Evolutionary conservation across 2,888 invertebrate species (phyloP).

Genomic region (Drosophila trichaetosa): DNA sequence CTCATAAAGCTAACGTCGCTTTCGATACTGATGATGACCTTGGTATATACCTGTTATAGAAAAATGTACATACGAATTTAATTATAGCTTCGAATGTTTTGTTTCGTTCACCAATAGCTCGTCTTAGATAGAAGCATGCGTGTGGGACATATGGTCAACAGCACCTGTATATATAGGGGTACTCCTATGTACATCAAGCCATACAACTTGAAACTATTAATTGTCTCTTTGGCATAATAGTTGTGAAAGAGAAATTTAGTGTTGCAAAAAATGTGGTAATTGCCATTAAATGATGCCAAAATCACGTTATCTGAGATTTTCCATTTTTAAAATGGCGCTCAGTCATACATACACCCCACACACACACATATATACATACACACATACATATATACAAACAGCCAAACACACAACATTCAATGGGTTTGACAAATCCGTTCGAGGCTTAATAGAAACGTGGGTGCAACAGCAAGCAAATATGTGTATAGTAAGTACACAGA

Average conservation of each 20-base stretch:
- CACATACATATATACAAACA: conserved; percentile 9
- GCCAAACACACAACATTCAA: not conserved
- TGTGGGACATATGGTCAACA: not conserved
- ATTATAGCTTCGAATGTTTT: not conserved
- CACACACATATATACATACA: conserved; percentile 14
- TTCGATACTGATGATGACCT: conserved; percentile 12
- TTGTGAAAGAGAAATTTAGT: conserved; percentile 27
- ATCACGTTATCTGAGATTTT: conserved; percentile 43
- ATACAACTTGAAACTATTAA: not conserved
- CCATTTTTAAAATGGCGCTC: conserved; percentile 45
- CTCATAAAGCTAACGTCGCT: not conserved
- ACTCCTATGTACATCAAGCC: not conserved
- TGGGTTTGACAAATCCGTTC: conserved; percentile 45
- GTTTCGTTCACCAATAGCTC: not conserved
- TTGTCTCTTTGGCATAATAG: not conserved
- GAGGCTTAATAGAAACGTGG: conserved; percentile 42
- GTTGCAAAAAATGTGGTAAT: conserved; percentile 33
- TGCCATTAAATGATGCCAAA: conserved; percentile 45
- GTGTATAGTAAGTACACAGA: conserved; percentile 21
- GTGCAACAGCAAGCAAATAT: conserved; percentile 44
- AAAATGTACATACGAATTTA: not conserved
- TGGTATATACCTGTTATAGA: conserved; percentile 20
- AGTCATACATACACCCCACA: not conserved
- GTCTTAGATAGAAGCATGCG: not conserved
- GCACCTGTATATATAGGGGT: not conserved